Conservation (phyloP, 2,888 invertebrate genomes). For the Latrodectus hesperus region DNA sequence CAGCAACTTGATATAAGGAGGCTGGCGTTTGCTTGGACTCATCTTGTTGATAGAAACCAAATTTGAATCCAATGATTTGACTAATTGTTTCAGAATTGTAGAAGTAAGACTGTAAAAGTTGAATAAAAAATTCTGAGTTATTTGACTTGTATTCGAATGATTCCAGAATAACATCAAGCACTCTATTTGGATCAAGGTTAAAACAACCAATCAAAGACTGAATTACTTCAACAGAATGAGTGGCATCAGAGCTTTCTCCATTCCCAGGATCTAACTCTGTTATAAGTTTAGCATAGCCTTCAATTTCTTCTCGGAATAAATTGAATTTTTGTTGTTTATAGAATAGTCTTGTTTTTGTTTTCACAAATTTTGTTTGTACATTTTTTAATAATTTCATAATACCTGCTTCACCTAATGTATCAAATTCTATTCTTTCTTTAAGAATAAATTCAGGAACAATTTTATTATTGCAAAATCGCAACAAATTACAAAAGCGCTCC, state of each 20-base stretch:
- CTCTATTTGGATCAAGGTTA: slow-evolving; percentile 98
- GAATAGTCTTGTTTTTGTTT: slow-evolving; percentile 97
- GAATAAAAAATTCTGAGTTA: slow-evolving; percentile 83
- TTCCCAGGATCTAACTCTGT: slow-evolving; percentile 92
- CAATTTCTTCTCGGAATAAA: slow-evolving; percentile 97
- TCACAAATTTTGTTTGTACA: slow-evolving; percentile 95
- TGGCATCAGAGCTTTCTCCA: slow-evolving; percentile 67
- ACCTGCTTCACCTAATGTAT: slow-evolving; percentile 92
- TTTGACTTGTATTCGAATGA: slow-evolving; percentile 86
- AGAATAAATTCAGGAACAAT: slow-evolving; percentile 84
- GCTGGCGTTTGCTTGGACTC: slow-evolving; percentile 81
- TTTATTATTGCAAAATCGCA: slow-evolving; percentile 73
- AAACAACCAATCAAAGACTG: slow-evolving; percentile 98
- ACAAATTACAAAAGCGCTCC: slow-evolving; percentile 78
- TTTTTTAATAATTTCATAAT: slow-evolving; percentile 88
- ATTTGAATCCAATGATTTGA: slow-evolving; percentile 96
- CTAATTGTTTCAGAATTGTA: slow-evolving; percentile 90
- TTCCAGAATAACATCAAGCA: slow-evolving; percentile 95
- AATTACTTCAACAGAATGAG: slow-evolving; percentile 86
- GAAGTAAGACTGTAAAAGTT: slow-evolving; percentile 90
- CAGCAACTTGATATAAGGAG: slow-evolving; percentile 91
- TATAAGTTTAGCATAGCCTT: slow-evolving; percentile 97
- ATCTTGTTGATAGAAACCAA: slow-evolving; percentile 78
- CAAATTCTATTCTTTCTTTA: slow-evolving; percentile 94
- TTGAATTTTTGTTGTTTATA: slow-evolving; percentile 99